Conservation (phyloP, 1,140 invertebrate genomes). For the Apis dorsata region DNA sequence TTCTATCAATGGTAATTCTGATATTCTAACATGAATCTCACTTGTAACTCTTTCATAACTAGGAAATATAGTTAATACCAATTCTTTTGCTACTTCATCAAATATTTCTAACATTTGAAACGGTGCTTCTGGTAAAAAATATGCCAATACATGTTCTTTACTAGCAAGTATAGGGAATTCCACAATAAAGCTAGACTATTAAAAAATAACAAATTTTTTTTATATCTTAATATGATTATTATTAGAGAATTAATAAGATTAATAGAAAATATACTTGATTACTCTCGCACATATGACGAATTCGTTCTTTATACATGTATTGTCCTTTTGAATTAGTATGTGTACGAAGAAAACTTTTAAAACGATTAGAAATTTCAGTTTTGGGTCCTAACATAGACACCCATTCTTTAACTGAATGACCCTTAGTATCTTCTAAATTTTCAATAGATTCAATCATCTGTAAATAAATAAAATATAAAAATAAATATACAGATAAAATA, state of each 20-base stretch:
- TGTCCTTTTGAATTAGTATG: conserved; percentile 93
- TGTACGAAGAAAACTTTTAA: conserved; percentile 96
- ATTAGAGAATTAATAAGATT: too few species aligned
- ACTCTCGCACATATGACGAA: conserved; percentile 96
- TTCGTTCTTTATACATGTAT: conserved; percentile 95
- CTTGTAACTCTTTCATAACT: conserved; percentile 96
- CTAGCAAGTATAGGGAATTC: conserved; percentile 95
- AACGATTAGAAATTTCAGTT: conserved; percentile 97
- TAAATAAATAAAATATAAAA: conserved; percentile 26
- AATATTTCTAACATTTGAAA: conserved; percentile 97
- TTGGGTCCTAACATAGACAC: conserved; percentile 96
- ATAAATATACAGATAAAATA: conserved; percentile 26
- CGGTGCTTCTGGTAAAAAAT: conserved; percentile 98
- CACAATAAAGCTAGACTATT: conserved; percentile 92
- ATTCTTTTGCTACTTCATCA: conserved; percentile 96
- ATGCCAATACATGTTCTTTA: conserved; percentile 95
- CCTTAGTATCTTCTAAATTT: conserved; percentile 97
- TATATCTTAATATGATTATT: background rate
- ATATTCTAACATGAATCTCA: conserved; percentile 96
- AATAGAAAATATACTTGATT: conserved; percentile 81
- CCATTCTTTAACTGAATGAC: conserved; percentile 96
- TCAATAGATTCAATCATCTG: conserved; percentile 97
- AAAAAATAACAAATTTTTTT: conserved; percentile 37
- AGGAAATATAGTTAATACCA: conserved; percentile 96
- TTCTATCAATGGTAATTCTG: conserved; percentile 96